These are phyloP conservation scores for Heliothis subflexa DNA, from an alignment of 1,140 invertebrate species.

Conservation along the genomic window DNA sequence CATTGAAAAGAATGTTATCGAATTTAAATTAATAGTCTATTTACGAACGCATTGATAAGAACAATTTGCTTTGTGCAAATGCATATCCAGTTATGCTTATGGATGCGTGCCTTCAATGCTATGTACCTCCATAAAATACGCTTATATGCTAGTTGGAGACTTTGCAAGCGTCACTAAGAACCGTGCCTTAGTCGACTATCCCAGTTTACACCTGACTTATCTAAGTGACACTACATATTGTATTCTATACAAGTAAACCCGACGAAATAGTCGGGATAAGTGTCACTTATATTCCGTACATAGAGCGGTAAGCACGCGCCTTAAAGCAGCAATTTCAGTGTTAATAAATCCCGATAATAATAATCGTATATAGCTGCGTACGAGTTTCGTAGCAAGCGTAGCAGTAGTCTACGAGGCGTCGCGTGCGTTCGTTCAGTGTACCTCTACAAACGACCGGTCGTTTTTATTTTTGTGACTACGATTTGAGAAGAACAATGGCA, in stretches of 20 bases:
- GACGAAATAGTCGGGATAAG: constrained; percentile 59
- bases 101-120: not conserved
- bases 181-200: constrained; percentile 49
- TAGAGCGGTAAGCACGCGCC: constrained; percentile 66
- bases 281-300: constrained; percentile 68
- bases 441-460: constrained; percentile 46
- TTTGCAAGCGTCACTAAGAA: not conserved
- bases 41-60: constrained; percentile 12
- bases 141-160: not conserved
- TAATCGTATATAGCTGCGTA: constrained; percentile 53
- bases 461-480: constrained; percentile 47
- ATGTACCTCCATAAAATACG: not conserved
- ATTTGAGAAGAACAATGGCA: constrained; percentile 59
- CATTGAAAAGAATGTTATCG: not conserved
- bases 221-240: constrained; percentile 61
- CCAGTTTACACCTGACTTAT: constrained; percentile 53
- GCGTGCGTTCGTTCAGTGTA: constrained; percentile 60
- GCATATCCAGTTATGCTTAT: not conserved
- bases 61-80: not conserved
- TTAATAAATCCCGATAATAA: constrained; percentile 57
- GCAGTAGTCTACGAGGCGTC: constrained; percentile 67
- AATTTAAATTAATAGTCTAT: constrained; percentile 1
- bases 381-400: constrained; percentile 72
- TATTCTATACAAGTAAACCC: constrained; percentile 68
- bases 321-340: constrained; percentile 57